Percentiles rank a stretch among this genome's conserved stretches.
Conservation (phyloP, 1,140 invertebrate species). For the Venustaconcha ellipsiformis region DNA sequence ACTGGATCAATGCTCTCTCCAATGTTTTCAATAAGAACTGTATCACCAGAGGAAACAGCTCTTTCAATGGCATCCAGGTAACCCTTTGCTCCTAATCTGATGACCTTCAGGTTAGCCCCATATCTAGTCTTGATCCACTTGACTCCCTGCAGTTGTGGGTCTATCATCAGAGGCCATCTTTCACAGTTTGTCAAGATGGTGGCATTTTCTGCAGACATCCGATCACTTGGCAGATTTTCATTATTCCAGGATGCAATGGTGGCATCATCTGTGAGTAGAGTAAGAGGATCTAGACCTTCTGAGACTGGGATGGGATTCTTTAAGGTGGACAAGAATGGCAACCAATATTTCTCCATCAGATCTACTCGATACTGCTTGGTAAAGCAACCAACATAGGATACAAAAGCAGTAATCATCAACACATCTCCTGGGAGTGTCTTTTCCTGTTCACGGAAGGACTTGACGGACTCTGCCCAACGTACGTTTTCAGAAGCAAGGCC, state of each 20-base stretch:
- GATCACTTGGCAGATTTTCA: slow-evolving; percentile 92
- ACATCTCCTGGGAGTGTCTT: slow-evolving; percentile 94
- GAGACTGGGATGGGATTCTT: slow-evolving; percentile 86
- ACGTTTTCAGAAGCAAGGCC: slow-evolving; percentile 96
- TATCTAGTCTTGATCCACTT: slow-evolving; percentile 98
- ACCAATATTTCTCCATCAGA: slow-evolving; percentile 84
- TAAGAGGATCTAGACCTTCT: slow-evolving; percentile 86
- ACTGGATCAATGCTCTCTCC: slow-evolving; percentile 95
- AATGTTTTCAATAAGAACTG: slow-evolving; percentile 93
- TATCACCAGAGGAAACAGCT: slow-evolving; percentile 84
- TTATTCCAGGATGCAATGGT: slow-evolving; percentile 96
- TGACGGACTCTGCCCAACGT: slow-evolving; percentile 93
- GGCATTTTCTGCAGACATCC: slow-evolving; percentile 98
- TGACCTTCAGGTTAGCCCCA: slow-evolving; percentile 81
- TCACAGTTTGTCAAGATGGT: slow-evolving; percentile 94
- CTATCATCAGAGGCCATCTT: slow-evolving; percentile 98
- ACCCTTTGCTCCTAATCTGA: slow-evolving; percentile 89
- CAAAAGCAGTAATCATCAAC: slow-evolving; percentile 91
- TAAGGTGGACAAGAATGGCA: slow-evolving; percentile 74
- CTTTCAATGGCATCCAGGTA: slow-evolving; percentile 92
- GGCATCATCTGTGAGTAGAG: slow-evolving; percentile 92
- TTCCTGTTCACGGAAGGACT: slow-evolving; percentile 88
- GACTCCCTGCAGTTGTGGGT: slow-evolving; percentile 86
- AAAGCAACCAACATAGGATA: slow-evolving; percentile 97
- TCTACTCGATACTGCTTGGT: slow-evolving; percentile 92